Percentiles rank a stretch among this genome's conserved stretches.
phyloP scores from a whole-genome alignment of 2,113 vertebrate species.

The Diphyllodes magnificus region DNA sequence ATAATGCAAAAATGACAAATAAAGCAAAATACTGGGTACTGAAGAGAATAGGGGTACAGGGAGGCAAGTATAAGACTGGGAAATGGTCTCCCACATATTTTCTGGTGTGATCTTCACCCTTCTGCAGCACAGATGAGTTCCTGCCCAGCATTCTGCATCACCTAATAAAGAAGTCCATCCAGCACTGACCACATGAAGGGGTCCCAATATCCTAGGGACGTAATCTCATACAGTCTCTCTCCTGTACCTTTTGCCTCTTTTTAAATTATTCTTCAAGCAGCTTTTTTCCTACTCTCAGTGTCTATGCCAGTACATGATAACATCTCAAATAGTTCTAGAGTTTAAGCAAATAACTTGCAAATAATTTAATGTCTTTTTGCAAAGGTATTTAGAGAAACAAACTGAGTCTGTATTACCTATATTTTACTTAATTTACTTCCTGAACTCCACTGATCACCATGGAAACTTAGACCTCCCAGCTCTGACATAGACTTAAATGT shows the following conservation, averaged over 20 bases:
- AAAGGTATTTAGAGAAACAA: background rate
- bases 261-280: background rate
- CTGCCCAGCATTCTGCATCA: background rate
- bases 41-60: background rate
- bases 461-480: background rate
- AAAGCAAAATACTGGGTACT: background rate
- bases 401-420: background rate
- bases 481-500: background rate
- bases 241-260: background rate
- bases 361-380: background rate
- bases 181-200: accelerated
- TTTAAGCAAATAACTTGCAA: background rate
- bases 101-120: background rate
- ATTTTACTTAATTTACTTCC: background rate
- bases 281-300: background rate
- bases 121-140: background rate
- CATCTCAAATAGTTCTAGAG: background rate
- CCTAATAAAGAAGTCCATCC: background rate
- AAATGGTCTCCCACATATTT: background rate
- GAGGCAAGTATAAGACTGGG: accelerated
- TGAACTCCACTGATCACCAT: background rate
- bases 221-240: background rate
- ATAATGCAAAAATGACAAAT: background rate
- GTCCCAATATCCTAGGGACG: background rate
- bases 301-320: background rate